Conservation (phyloP, 2,797 vertebrate genomes). For the Phyllotis vaccarum region DNA sequence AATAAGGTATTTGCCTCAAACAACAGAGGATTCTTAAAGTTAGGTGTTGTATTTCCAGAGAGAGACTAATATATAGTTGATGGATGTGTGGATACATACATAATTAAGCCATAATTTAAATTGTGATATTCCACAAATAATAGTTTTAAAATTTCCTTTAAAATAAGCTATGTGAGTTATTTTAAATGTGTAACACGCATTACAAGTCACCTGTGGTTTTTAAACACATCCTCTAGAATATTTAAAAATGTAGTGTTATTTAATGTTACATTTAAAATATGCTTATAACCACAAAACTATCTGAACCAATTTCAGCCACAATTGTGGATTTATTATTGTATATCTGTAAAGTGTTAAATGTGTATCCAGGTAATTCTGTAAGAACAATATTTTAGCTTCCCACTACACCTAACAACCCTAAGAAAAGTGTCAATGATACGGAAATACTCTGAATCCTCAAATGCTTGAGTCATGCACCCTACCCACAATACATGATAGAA, state of each 20-base stretch:
- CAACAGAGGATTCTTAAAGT: not conserved
- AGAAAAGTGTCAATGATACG: slow-evolving; percentile 8
- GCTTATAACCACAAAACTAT: slow-evolving; percentile 52
- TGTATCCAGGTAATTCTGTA: not conserved
- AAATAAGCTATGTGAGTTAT: not conserved
- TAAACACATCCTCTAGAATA: not conserved
- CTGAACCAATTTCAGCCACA: slow-evolving; percentile 56
- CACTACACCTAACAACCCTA: not conserved
- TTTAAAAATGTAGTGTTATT: slow-evolving; percentile 50
- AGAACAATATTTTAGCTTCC: slow-evolving; percentile 41
- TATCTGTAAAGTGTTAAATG: slow-evolving; percentile 61
- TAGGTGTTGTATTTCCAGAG: not conserved
- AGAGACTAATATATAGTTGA: not conserved
- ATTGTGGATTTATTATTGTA: not conserved
- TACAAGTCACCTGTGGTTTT: not conserved
- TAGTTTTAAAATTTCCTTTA: slow-evolving; percentile 22
- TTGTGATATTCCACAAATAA: not conserved
- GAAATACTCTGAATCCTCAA: not conserved
- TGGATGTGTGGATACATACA: not conserved
- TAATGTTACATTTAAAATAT: slow-evolving; percentile 52
- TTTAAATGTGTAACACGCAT: not conserved
- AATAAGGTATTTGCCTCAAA: slow-evolving; percentile 24
- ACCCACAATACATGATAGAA: not conserved
- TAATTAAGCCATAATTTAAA: not conserved
- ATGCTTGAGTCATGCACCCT: not conserved